phyloP scores from a whole-genome alignment of 2,888 invertebrate species.

The Masnerella sp. region DNA sequence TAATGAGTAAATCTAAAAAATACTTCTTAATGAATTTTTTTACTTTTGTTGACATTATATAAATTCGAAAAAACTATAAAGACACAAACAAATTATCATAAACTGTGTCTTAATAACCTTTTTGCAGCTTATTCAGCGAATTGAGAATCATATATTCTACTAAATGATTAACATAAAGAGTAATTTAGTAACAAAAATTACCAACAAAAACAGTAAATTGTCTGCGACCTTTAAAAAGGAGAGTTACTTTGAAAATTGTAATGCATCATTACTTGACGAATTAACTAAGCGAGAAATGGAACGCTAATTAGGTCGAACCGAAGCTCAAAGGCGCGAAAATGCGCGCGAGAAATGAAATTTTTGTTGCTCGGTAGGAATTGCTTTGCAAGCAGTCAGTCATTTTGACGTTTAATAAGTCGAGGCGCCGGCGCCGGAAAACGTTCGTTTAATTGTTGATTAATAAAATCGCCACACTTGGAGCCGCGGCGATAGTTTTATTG shows the following conservation, averaged over 20 bases:
- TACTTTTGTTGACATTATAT: no score
- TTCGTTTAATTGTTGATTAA: constrained; percentile 44
- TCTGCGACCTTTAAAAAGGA: no score
- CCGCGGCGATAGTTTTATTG: constrained; percentile 38
- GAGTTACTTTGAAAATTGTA: not conserved
- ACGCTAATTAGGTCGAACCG: constrained; percentile 15
- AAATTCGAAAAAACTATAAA: no score
- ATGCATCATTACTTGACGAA: not conserved
- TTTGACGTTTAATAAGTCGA: constrained; percentile 23
- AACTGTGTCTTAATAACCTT: no score
- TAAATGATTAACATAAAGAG: no score
- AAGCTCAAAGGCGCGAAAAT: constrained; percentile 27
- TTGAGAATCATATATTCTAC: no score
- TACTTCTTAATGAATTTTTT: no score
- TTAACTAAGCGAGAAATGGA: not conserved
- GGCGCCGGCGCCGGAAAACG: constrained; percentile 23
- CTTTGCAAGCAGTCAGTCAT: constrained; percentile 8
- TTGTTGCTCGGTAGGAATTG: constrained; percentile 15
- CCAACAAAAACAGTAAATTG: no score
- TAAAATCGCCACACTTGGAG: constrained; percentile 40
- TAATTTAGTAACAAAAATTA: no score
- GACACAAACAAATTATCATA: no score
- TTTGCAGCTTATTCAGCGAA: no score
- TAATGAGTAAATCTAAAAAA: no score
- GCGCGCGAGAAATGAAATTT: constrained; percentile 16